Conservation (phyloP, 1,140 invertebrate genomes). For the Polyergus mexicanus region DNA sequence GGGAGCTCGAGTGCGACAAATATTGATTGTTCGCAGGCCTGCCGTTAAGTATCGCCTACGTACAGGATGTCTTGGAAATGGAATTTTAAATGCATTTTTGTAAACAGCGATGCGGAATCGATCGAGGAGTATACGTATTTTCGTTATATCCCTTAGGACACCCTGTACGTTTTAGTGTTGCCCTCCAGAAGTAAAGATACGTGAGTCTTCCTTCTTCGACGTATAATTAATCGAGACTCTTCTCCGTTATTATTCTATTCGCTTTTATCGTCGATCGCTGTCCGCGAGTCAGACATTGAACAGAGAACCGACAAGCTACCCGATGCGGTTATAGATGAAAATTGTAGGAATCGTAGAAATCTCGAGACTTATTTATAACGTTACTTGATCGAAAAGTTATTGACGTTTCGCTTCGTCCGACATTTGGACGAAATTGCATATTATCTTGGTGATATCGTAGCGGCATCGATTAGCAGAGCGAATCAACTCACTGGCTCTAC, state of each 20-base stretch:
- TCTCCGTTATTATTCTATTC: slow-evolving; percentile 24
- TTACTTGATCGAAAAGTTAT: slow-evolving; percentile 2
- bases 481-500: slow-evolving; percentile 12
- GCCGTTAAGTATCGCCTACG: slow-evolving; percentile 28
- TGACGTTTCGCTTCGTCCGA: not conserved
- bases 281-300: not conserved
- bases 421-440: not conserved
- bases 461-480: slow-evolving; percentile 15
- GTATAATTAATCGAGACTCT: slow-evolving; percentile 37
- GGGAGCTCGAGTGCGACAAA: not conserved
- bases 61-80: slow-evolving; percentile 33
- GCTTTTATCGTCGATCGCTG: slow-evolving; percentile 28
- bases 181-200: slow-evolving; percentile 40
- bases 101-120: not conserved
- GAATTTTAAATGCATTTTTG: not conserved
- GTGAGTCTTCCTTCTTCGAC: slow-evolving; percentile 73
- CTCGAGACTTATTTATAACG: slow-evolving; percentile 4
- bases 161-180: slow-evolving; percentile 39
- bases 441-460: slow-evolving; percentile 6
- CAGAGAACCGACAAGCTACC: not conserved
- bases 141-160: slow-evolving; percentile 18
- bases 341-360: not conserved
- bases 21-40: slow-evolving; percentile 18
- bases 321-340: slow-evolving; percentile 2
- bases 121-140: slow-evolving; percentile 20